These are phyloP conservation scores for Naja naja DNA, from an alignment of 2,113 vertebrate genomes.

Conservation along the genomic window DNA sequence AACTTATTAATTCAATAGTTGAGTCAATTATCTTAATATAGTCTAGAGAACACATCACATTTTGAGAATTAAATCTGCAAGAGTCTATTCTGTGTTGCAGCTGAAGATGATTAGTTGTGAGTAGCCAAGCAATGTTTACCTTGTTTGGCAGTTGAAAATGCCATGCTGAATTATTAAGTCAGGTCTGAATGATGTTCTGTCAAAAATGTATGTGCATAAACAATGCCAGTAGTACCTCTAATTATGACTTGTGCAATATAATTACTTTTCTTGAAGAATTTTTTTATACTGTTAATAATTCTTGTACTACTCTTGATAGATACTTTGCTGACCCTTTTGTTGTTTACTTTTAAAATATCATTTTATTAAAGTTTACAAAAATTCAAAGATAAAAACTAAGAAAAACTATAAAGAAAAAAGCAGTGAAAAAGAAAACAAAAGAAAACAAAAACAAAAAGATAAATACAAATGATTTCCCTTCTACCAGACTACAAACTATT, in stretches of 20 bases:
- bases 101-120: slow-evolving; percentile 51
- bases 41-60: slow-evolving; percentile 37
- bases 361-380: neutral
- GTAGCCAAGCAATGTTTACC: slow-evolving; percentile 51
- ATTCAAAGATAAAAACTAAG: neutral
- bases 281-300: neutral
- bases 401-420: neutral
- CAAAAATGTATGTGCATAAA: neutral
- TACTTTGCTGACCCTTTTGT: neutral
- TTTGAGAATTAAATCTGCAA: slow-evolving; percentile 56
- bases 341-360: neutral
- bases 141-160: slow-evolving; percentile 43
- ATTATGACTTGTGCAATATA: neutral
- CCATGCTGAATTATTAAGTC: slow-evolving; percentile 33
- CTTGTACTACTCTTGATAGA: neutral
- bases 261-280: neutral
- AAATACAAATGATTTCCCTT: too few species aligned
- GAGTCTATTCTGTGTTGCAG: slow-evolving; percentile 42
- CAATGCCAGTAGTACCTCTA: neutral
- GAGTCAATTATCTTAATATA: slow-evolving; percentile 51
- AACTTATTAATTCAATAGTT: slow-evolving; percentile 53
- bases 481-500: too few species aligned
- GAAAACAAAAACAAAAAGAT: too few species aligned
- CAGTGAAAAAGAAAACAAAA: too few species aligned
- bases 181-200: neutral